Conservation (phyloP, 2,888 invertebrate genomes). For the Eretmocerus hayati region DNA sequence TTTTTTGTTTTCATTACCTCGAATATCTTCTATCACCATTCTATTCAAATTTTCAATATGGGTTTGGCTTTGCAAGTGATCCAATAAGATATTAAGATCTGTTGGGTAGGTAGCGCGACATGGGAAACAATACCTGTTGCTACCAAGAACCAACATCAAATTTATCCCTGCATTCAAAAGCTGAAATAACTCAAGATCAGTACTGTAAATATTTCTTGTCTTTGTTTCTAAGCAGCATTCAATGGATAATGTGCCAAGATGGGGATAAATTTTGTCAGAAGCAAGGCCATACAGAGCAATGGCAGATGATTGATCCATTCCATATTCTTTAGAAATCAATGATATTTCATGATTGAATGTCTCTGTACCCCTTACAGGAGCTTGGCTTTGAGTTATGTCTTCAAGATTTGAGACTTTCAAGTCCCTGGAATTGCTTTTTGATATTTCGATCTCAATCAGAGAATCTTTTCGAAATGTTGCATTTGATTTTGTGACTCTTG, state of each 20-base stretch:
- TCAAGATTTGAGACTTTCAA: too few relatives aligned
- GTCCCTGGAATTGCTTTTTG: too few relatives aligned
- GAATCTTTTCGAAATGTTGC: too few relatives aligned
- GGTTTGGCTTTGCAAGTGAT: slow-evolving; percentile 4
- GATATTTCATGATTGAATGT: too few relatives aligned
- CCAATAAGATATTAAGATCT: not conserved
- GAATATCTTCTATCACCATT: not conserved
- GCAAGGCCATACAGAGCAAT: too few relatives aligned
- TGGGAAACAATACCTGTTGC: not conserved
- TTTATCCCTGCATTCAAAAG: not conserved
- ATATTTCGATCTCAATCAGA: too few relatives aligned
- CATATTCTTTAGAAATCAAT: too few relatives aligned
- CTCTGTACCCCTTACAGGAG: too few relatives aligned
- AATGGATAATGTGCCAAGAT: slow-evolving; percentile 1
- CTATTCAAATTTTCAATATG: slow-evolving; percentile 4
- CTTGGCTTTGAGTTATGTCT: too few relatives aligned
- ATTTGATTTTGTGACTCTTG: too few relatives aligned
- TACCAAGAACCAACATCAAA: not conserved
- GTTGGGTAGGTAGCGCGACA: not conserved
- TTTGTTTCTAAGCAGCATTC: slow-evolving; percentile 5
- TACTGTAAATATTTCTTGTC: slow-evolving; percentile 5
- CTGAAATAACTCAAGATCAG: not conserved
- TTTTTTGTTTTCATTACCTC: not conserved
- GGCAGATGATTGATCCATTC: too few relatives aligned
- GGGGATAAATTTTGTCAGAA: too few relatives aligned